Conservation (phyloP, 2,888 invertebrate genomes). For the Callyntrura guangdongensis region DNA sequence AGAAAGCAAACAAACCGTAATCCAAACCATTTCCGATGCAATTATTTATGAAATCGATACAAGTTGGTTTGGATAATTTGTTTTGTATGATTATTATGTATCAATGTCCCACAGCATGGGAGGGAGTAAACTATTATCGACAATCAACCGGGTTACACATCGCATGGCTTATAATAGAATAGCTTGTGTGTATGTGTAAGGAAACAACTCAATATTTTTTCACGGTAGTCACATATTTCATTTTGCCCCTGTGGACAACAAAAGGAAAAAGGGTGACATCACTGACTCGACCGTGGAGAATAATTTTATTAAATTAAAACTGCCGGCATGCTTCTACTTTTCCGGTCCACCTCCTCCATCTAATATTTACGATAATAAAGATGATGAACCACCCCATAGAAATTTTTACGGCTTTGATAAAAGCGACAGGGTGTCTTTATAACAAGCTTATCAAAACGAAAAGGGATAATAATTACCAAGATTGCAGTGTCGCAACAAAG, state of each 20-base stretch:
- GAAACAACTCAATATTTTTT: neutral
- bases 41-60: slow-evolving; percentile 48
- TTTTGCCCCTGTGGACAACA: neutral
- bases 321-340: slow-evolving; percentile 33
- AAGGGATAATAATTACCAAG: slow-evolving; percentile 30
- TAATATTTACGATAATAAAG: slow-evolving; percentile 9
- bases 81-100: slow-evolving; percentile 22
- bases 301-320: slow-evolving; percentile 17
- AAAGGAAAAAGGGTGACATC: slow-evolving; percentile 47
- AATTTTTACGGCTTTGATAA: slow-evolving; percentile 33
- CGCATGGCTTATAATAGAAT: too few species aligned
- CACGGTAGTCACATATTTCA: slow-evolving; percentile 23
- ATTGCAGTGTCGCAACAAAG: slow-evolving; percentile 4
- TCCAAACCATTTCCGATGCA: neutral
- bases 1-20: slow-evolving; percentile 15
- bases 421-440: slow-evolving; percentile 22
- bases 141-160: neutral
- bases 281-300: slow-evolving; percentile 16
- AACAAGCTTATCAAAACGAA: slow-evolving; percentile 51
- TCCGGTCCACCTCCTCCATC: slow-evolving; percentile 41
- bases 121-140: slow-evolving; percentile 40
- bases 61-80: slow-evolving; percentile 28
- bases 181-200: neutral
- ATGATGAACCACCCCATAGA: slow-evolving; percentile 35
- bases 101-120: slow-evolving; percentile 12